phyloP scores from a whole-genome alignment of 2,113 vertebrate species.

The Reinhardtius hippoglossoides region DNA sequence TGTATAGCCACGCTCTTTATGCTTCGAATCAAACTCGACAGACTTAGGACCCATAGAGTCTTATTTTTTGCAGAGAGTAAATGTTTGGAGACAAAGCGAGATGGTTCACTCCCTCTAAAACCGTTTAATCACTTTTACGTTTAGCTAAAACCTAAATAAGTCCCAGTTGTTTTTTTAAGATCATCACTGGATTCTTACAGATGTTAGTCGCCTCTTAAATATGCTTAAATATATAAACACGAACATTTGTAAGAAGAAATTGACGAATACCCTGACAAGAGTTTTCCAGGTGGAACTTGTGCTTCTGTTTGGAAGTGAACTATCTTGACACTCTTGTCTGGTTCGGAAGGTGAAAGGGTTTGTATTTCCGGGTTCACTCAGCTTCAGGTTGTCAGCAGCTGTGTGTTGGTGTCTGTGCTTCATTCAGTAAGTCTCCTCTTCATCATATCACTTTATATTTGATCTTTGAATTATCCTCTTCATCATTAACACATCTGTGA shows the following conservation, averaged over 20 bases:
- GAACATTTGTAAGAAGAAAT: not conserved
- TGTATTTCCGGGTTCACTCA: slow-evolving; percentile 2
- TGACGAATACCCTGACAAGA: not conserved
- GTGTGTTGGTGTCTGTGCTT: not conserved
- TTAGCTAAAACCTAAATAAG: not conserved
- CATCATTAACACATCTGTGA: not conserved
- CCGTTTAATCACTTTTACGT: not conserved
- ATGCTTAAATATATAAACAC: not conserved
- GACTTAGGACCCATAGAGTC: slow-evolving; percentile 8
- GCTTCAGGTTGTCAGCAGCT: not conserved
- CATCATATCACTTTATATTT: not conserved
- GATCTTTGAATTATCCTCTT: not conserved
- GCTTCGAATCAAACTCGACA: not conserved
- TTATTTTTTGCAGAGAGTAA: not conserved
- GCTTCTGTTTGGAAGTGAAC: not conserved
- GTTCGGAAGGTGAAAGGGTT: not conserved
- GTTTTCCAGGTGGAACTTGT: not conserved
- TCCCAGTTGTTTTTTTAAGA: too few species aligned
- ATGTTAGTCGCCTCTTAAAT: not conserved
- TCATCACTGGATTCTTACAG: too few species aligned
- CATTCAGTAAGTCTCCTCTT: slow-evolving; percentile 24
- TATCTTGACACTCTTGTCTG: slow-evolving; percentile 34
- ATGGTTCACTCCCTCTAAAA: not conserved
- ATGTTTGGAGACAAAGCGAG: not conserved
- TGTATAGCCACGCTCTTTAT: too few species aligned